Conservation (phyloP, 64 coral and sea anemone genomes). For the Catalaphyllia jardinei region DNA sequence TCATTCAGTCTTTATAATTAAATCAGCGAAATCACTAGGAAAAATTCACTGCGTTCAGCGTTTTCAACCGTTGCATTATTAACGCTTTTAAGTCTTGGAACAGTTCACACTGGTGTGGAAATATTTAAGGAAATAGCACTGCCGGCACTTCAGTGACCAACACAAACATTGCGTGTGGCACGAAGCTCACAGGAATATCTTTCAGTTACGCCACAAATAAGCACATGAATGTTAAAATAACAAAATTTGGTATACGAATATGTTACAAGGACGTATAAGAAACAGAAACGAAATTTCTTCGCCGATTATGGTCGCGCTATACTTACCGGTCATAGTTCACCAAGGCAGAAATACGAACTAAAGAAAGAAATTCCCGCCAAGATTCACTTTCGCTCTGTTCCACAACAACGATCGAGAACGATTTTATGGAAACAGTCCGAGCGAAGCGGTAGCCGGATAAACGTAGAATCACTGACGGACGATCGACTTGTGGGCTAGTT, state of each 20-base stretch:
- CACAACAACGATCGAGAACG: background rate
- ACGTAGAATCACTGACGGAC: background rate
- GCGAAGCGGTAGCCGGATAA: background rate
- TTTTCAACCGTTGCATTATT: background rate
- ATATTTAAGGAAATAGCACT: background rate
- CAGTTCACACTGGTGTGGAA: background rate
- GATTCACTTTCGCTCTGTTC: background rate
- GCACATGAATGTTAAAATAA: background rate
- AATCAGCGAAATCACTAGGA: background rate
- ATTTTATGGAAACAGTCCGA: background rate
- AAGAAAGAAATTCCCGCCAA: background rate
- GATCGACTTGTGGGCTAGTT: background rate
- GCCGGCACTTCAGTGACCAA: background rate
- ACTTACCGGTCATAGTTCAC: constrained; percentile 56
- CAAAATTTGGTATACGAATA: background rate
- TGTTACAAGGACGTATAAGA: background rate
- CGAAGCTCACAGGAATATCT: background rate
- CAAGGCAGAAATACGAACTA: background rate
- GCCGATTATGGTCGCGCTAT: background rate
- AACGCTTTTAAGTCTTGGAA: background rate
- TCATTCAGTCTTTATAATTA: background rate
- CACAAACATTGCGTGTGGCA: background rate
- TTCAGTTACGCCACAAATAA: background rate
- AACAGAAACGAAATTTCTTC: background rate
- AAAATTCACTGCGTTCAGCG: background rate